These are phyloP conservation scores for Neoaliturus tenellus DNA, from an alignment of 2,888 invertebrate genomes.

Conservation along the genomic window DNA sequence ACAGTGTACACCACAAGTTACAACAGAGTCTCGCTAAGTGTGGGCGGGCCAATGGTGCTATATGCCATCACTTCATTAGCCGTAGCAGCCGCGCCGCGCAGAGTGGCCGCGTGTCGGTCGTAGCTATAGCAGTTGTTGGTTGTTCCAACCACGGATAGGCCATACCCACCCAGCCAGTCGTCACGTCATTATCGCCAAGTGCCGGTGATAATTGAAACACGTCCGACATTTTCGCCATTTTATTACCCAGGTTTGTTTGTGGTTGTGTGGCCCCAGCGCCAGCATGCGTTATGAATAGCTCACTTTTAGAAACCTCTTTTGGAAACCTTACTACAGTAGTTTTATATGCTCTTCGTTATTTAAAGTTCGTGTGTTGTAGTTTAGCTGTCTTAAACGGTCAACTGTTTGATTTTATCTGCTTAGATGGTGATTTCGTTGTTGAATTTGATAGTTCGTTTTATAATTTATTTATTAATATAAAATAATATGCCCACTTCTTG, in stretches of 20 bases:
- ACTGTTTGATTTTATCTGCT: too few species aligned
- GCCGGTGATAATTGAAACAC: background rate
- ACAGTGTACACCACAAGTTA: too few species aligned
- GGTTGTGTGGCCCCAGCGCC: background rate
- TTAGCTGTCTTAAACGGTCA: too few species aligned
- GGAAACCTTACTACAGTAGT: too few species aligned
- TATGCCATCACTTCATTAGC: constrained; percentile 4
- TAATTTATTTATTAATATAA: too few species aligned
- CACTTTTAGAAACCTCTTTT: constrained; percentile 15
- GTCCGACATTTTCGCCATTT: background rate
- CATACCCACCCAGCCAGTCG: background rate
- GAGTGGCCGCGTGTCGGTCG: background rate
- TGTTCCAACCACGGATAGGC: background rate
- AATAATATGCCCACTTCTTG: too few species aligned
- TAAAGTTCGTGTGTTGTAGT: too few species aligned
- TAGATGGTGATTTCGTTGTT: too few species aligned
- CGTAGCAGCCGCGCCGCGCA: background rate
- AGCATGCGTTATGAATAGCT: background rate
- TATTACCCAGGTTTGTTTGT: background rate
- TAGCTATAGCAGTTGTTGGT: background rate
- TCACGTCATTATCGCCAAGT: constrained; percentile 12
- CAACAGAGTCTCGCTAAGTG: too few species aligned
- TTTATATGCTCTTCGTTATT: too few species aligned
- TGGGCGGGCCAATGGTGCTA: background rate
- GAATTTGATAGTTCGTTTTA: too few species aligned